Conservation (phyloP, 2,888 invertebrate genomes). For the Parasteatoda lunata region DNA sequence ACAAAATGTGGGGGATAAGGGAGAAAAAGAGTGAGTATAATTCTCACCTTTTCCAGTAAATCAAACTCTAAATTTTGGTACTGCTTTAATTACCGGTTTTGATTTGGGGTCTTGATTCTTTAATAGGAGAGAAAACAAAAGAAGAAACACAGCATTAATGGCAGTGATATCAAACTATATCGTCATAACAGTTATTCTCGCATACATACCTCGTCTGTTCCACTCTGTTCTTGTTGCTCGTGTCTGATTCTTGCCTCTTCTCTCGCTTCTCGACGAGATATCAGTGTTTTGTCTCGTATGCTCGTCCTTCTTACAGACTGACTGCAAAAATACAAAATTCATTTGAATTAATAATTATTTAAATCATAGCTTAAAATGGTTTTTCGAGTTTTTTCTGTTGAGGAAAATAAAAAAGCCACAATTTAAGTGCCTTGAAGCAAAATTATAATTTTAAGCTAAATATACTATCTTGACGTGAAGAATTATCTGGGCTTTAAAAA, state of each 20-base stretch:
- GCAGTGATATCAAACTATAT: background rate
- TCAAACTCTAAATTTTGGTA: background rate
- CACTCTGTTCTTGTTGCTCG: slow-evolving; percentile 73
- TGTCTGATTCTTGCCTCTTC: slow-evolving; percentile 89
- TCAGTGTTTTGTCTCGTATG: slow-evolving; percentile 91
- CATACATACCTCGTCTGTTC: slow-evolving; percentile 49
- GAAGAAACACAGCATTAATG: background rate
- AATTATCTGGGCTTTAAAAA: too few species aligned
- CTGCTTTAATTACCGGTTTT: background rate
- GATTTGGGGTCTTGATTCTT: slow-evolving; percentile 1
- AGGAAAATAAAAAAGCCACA: too few species aligned
- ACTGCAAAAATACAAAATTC: slow-evolving; percentile 74
- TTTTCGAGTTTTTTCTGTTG: too few species aligned
- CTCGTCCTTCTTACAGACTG: slow-evolving; percentile 95
- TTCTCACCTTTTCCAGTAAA: background rate
- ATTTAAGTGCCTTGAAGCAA: too few species aligned
- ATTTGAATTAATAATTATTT: too few species aligned
- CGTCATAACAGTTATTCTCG: background rate
- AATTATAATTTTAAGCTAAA: too few species aligned
- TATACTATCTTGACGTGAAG: too few species aligned
- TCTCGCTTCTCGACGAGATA: slow-evolving; percentile 93
- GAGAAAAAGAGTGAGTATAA: background rate
- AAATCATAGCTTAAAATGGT: too few species aligned
- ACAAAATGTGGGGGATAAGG: background rate
- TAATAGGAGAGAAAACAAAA: background rate